Evolutionary conservation across 2,888 invertebrate genomes (phyloP).

Genomic region (Prosapia bicincta): DNA sequence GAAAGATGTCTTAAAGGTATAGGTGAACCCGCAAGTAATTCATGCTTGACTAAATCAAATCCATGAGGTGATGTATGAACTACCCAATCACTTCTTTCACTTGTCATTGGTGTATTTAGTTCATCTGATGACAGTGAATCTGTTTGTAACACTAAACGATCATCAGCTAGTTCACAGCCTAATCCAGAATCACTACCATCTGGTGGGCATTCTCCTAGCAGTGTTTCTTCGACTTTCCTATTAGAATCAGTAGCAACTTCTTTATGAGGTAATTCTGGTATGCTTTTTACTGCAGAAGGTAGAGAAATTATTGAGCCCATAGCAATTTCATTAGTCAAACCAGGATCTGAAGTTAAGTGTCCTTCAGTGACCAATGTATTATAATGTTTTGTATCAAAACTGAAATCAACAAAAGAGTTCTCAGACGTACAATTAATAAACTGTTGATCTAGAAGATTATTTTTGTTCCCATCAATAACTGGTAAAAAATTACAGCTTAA

Average conservation of each 20-base stretch:
- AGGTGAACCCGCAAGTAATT: conserved; percentile 42
- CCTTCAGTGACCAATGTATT: not conserved
- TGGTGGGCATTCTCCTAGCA: conserved; percentile 32
- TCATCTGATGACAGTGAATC: conserved; percentile 37
- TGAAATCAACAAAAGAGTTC: not conserved
- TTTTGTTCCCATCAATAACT: not conserved
- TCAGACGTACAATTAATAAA: not conserved
- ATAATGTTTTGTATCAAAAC: not conserved
- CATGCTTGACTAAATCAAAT: conserved; percentile 7
- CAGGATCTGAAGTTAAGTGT: not conserved
- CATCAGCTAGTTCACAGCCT: conserved; percentile 70
- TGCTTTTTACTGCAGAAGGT: not conserved
- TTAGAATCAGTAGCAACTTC: not conserved
- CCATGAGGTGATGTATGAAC: conserved; percentile 10
- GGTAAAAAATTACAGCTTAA: not conserved
- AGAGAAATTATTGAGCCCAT: conserved; percentile 18
- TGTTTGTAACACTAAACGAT: conserved; percentile 30
- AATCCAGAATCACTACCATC: conserved; percentile 77
- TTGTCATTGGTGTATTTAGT: conserved; percentile 19
- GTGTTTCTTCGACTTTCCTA: conserved; percentile 20
- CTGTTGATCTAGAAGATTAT: not conserved
- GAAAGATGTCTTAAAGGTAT: conserved; percentile 18
- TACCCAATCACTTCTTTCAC: conserved; percentile 7
- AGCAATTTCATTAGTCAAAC: not conserved
- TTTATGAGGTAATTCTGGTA: not conserved